Evolutionary conservation across 2,113 vertebrate genomes (phyloP).

Genomic region (Phodopus roborovskii): DNA sequence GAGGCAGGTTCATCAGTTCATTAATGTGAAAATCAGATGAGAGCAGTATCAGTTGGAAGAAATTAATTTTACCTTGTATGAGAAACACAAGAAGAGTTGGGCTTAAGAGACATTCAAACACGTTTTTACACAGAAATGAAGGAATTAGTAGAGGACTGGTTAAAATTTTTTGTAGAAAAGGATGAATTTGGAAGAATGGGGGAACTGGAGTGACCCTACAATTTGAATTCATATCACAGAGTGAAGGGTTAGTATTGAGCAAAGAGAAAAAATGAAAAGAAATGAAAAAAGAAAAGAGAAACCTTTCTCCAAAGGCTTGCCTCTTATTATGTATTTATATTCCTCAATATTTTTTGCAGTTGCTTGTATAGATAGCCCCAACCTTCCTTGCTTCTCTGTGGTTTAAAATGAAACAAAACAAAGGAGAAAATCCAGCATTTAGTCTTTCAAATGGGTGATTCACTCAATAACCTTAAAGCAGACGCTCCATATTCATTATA

Average conservation of each 20-base stretch:
- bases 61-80: background rate
- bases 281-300: too few relatives aligned
- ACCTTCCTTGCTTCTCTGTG: background rate
- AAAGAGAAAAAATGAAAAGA: constrained; percentile 13
- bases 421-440: background rate
- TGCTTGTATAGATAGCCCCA: background rate
- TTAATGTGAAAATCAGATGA: background rate
- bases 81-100: background rate
- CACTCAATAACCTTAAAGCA: background rate
- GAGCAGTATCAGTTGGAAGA: background rate
- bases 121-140: constrained; percentile 17
- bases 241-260: background rate
- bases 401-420: background rate
- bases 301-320: background rate
- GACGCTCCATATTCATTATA: background rate
- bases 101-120: background rate
- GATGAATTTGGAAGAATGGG: background rate
- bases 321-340: background rate
- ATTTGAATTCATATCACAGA: background rate
- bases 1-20: background rate
- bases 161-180: background rate
- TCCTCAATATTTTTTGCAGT: background rate
- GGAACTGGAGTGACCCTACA: background rate
- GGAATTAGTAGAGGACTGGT: background rate
- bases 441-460: background rate